Evolutionary conservation across 2,888 invertebrate species (phyloP), one percentile per base, ranked within the genome.

Genomic region (Muscina levida): DNA sequence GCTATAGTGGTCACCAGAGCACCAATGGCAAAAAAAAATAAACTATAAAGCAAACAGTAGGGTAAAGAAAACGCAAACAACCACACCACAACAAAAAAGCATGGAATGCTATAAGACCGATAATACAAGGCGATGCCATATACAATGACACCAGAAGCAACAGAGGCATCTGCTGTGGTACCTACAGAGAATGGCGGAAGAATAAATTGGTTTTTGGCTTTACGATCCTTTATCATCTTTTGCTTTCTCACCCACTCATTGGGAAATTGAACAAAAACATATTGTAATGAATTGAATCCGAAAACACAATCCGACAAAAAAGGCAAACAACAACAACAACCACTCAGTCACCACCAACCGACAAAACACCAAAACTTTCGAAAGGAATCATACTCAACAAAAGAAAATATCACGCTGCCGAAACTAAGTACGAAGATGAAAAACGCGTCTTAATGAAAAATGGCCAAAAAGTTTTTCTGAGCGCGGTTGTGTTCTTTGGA

Each of bases 191-290:
- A 11, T 65, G 77, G 59, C 71, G 77, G 70, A 73, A 66, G n/a
- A 80, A 73, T 77, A 80, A 80, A 77, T 80, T 77, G 77, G 77
- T 80, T 80, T 77, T 80, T 80, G 80, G 80, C 71, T 80, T 77
- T 59, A 67, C 57, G 70, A 57, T 67, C 44, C 73, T 80, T 77
- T 74, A 80, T 80, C 77, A 77, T 73, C 8, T 57, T 39, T 53
- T 31, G 19, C 19, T 39, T n/a, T 22, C 59, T 59, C 17, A 39
- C 24, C 15, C 39, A 17, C 10, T 59, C 22, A 19, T 22, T 59
- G 59, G 10, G 39, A 39, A 51, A 59, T 37, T 15, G 8, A 8
- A 39, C 8, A 39, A 59, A 59, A 57, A 48, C 70, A 73, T 46
- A 70, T 59, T 70, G 70, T 73, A 73, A 73, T 77, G 76, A 71